Percentiles rank a stretch among this genome's conserved stretches.
phyloP scores from a whole-genome alignment of 2,888 invertebrate species.

The Ischnus inquisitorius region DNA sequence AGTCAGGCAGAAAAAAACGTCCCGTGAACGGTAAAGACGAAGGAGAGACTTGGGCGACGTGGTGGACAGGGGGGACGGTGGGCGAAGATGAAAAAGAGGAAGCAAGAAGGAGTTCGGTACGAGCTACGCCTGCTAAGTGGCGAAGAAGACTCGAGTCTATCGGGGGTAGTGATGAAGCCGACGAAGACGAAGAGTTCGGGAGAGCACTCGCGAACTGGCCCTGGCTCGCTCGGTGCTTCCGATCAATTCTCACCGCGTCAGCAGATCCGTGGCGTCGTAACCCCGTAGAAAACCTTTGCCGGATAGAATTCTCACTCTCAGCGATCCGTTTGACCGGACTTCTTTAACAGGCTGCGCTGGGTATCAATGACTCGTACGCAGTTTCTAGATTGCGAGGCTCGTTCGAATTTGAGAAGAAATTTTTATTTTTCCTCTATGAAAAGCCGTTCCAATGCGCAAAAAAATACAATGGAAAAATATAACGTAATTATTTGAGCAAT shows the following conservation, averaged over 20 bases:
- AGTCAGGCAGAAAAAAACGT: slow-evolving; percentile 50
- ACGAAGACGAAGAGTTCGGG: slow-evolving; percentile 59
- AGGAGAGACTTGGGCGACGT: slow-evolving; percentile 66
- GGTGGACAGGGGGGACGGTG: slow-evolving; percentile 48
- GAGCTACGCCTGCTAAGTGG: slow-evolving; percentile 79
- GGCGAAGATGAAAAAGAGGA: slow-evolving; percentile 67
- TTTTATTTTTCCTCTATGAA: not conserved
- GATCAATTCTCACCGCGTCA: slow-evolving; percentile 68
- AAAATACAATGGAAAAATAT: not conserved
- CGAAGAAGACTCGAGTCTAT: slow-evolving; percentile 74
- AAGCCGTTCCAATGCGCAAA: too few relatives aligned
- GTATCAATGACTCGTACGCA: not conserved
- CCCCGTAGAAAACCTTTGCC: slow-evolving; percentile 64
- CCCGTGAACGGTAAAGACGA: slow-evolving; percentile 63
- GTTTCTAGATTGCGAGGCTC: not conserved
- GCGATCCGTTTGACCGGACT: slow-evolving; percentile 16
- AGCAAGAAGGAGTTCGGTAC: slow-evolving; percentile 65
- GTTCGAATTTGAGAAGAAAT: too few relatives aligned
- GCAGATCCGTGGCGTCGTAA: slow-evolving; percentile 67
- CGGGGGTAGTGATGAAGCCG: slow-evolving; percentile 54
- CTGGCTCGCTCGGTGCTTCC: slow-evolving; percentile 44
- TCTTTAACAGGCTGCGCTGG: slow-evolving; percentile 10
- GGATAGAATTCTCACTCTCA: slow-evolving; percentile 43
- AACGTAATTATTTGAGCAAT: not conserved
- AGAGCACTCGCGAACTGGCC: slow-evolving; percentile 52